Evolutionary conservation across 2,113 vertebrate species (phyloP), one percentile per base, ranked within the genome.

Genomic region (Crotalus viridis): DNA sequence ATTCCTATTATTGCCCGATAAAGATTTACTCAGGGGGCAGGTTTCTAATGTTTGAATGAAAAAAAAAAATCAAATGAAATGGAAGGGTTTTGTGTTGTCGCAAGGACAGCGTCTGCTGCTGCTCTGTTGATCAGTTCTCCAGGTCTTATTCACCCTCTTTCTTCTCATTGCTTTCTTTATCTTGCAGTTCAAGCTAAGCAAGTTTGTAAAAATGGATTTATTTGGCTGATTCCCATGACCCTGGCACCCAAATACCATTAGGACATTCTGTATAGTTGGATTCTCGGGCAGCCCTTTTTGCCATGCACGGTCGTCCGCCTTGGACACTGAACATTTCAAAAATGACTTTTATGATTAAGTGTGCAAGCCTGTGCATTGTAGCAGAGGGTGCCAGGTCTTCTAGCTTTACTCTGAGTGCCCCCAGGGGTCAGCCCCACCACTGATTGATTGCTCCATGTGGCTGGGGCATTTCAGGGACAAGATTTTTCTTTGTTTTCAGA

Each of bases 1-100:
- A 81, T 95, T 95, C 87, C 74, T 91, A 61, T 94, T 87, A 94
- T 95, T 93, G 86, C 85, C 87, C 93, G 85, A 91, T 89, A 55
- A 93, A 92, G 92, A 96, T 94, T 96, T 95, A 94, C 95, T 93
- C 95, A 89, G 93, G 95, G 95, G 74, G 22, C 22, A 13, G 12
- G 93, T 93, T 85, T 92, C 89, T 92, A 21, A 24, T 22, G 26
- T 48, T 24, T 69, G 48, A 48, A 89, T 91, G 56, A 89, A 91
- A 69, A 64, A 48, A 51, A n/a, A 69, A 69, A 85, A 46, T 12
- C n/a, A 19, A 69, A 57, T n/a, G 22, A 55, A 87, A 69, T 88
- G 90, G 69, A 43, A 85, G 48, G 21, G 19, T 51, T 10, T 89
- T 1, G 52, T 39, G 7, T 51, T 88, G 28, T 19, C 33, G 12